Base-by-base conservation (phyloP, 2,888 invertebrate genomes). In the Macrostomum cliftonense region DNA sequence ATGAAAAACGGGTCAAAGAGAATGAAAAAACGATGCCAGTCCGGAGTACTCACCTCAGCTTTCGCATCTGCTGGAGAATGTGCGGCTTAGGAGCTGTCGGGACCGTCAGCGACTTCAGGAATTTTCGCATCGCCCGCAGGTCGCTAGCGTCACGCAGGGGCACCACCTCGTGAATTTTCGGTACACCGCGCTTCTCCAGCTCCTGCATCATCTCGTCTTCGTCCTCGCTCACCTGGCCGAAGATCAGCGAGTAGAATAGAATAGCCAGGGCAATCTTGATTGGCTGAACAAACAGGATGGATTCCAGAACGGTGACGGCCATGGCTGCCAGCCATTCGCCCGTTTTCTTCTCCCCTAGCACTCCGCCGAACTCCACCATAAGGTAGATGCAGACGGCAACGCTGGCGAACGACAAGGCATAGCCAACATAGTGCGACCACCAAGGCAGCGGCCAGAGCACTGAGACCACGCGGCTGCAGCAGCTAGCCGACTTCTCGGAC, bases 241-340 rank as follows among this genome's bases (percentile, higher is more conserved):
- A 57, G 11, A 60, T 51, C 38, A 59, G 42, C 1, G 59, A 58
- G 43, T 56, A 59, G 43, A 60, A 54, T 12, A 56, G 39, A 20
- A 58, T 57, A 20, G 59, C 19, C 1, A 52, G 36, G 2, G 59
- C 28, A 2, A 60, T 56, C 56, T 55, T 55, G n/a, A 55, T 37
- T 43, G 55, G 55, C 44, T 55, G 55, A 36, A 52, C 50, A n/a
- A 55, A 38, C n/a, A 55, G 37, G 12, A 55, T 39, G 12, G 54
- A 55, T 42, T 55, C 52, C 38, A 55, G 42, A 37, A 55, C 52
- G 19, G 54, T 53, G 37, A 55, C 40, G 19, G 50, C 40, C 42
- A 55, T 44, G n/a, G 50, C 45, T 12, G 37, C 43, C 13, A 55
- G 40, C 55, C 55, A 55, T 38, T 51, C 52, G 36, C 44, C 46